Percentiles rank a stretch among this genome's conserved stretches.
Evolutionary conservation across 2,888 invertebrate species (phyloP).

Genomic region (Epistrophella euchroma): DNA sequence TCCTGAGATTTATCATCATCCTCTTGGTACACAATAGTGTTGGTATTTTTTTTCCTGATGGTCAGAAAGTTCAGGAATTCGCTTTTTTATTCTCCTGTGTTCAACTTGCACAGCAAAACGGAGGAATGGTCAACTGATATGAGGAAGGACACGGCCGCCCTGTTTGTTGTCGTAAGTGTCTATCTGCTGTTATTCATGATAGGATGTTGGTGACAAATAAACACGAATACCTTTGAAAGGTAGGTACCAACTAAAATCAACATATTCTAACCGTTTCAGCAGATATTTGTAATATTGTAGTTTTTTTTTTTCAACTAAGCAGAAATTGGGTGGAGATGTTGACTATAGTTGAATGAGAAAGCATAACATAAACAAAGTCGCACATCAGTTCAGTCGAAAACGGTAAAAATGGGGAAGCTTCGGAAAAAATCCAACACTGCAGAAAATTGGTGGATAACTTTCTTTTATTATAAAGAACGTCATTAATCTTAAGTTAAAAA

Average conservation of each 20-base stretch:
- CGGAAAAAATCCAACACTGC: too few species aligned
- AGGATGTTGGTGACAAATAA: conserved; percentile 14
- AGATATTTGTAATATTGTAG: not conserved
- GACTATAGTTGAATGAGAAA: not conserved
- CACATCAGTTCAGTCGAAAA: too few species aligned
- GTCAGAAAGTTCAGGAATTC: not conserved
- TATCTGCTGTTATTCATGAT: conserved; percentile 4
- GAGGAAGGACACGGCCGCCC: conserved; percentile 8
- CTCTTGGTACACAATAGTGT: conserved; percentile 60
- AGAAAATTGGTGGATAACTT: too few species aligned
- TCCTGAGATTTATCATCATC: conserved; percentile 73
- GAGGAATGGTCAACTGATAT: conserved; percentile 2
- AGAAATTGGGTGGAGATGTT: not conserved
- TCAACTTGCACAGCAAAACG: conserved; percentile 6
- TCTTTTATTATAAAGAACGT: too few species aligned
- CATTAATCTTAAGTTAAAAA: too few species aligned
- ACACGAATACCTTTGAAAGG: not conserved
- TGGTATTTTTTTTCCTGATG: conserved; percentile 10
- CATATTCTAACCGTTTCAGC: not conserved
- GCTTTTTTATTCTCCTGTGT: conserved; percentile 18
- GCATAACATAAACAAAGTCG: not conserved
- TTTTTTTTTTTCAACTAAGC: not conserved
- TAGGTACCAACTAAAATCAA: conserved; percentile 9
- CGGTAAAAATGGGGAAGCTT: too few species aligned
- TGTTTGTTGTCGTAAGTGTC: conserved; percentile 15